A percentile compares a stretch with the other conserved stretches of the same genome.
phyloP scores from a whole-genome alignment of 2,113 vertebrate species.

The Prietella phreatophila region DNA sequence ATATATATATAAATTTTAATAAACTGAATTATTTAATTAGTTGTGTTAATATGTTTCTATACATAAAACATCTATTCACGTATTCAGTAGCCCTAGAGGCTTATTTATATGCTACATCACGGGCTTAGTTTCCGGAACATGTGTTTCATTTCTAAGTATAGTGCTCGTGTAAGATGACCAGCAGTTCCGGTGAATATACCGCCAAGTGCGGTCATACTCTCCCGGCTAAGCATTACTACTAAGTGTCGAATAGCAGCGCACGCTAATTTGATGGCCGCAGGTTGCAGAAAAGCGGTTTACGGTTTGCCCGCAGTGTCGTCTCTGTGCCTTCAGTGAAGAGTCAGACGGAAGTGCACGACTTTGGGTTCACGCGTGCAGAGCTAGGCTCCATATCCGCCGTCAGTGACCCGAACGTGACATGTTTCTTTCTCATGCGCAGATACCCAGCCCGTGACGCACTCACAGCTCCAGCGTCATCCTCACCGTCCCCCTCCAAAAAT shows the following conservation, averaged over 20 bases:
- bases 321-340: not conserved
- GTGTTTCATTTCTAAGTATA: no score
- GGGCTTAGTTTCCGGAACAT: not conserved
- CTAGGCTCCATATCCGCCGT: constrained; percentile 18
- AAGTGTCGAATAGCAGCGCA: constrained; percentile 2
- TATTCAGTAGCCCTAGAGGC: not conserved
- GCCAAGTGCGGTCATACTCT: not conserved
- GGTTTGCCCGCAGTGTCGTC: not conserved
- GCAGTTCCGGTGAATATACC: constrained; percentile 9
- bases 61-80: not conserved
- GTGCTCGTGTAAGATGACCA: not conserved
- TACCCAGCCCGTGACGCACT: constrained; percentile 62
- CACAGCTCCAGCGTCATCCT: constrained; percentile 58
- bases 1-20: no score
- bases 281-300: not conserved
- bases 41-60: not conserved
- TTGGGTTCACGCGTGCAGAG: constrained; percentile 29
- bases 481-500: constrained; percentile 27
- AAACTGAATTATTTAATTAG: not conserved
- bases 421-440: constrained; percentile 61
- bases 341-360: constrained; percentile 23
- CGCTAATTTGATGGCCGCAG: not conserved
- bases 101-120: not conserved
- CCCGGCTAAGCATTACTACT: not conserved
- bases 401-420: constrained; percentile 25